A percentile compares a stretch with the other conserved stretches of the same genome.
These are phyloP conservation scores for Dasypus novemcinctus DNA, from an alignment of 2,113 vertebrate genomes.

Conservation along the genomic window DNA sequence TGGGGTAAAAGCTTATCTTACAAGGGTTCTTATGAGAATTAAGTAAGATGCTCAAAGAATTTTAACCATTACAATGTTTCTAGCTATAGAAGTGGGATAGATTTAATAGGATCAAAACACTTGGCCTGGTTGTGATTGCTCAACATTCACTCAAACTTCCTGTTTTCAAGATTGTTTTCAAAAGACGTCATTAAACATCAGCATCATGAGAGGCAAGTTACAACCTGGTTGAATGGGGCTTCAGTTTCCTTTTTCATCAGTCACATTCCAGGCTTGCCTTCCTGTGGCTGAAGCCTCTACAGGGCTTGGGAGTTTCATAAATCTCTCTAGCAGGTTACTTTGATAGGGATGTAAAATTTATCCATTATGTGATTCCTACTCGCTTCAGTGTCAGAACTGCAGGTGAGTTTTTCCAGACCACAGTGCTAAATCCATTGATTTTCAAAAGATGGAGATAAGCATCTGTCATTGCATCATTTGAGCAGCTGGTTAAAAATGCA, in stretches of 20 bases:
- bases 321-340: not conserved
- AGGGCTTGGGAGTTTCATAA: not conserved
- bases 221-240: not conserved
- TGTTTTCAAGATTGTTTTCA: not conserved
- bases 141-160: not conserved
- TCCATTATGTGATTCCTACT: not conserved
- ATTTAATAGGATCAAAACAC: not conserved
- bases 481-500: not conserved
- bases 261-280: not conserved
- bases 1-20: not conserved
- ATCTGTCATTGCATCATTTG: not conserved
- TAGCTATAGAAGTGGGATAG: not conserved
- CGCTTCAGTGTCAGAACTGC: not conserved
- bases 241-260: not conserved
- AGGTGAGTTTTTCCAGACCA: not conserved
- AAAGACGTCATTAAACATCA: not conserved
- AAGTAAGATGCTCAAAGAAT: not conserved
- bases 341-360: not conserved
- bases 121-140: not conserved
- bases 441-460: not conserved
- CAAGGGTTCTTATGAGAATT: not conserved
- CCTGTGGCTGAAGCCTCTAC: not conserved
- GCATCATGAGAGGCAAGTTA: not conserved
- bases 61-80: not conserved
- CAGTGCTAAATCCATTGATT: not conserved